A percentile compares a stretch with the other conserved stretches of the same genome.
phyloP scores from a whole-genome alignment of 2,113 vertebrate species.

The Neotoma lepida region DNA sequence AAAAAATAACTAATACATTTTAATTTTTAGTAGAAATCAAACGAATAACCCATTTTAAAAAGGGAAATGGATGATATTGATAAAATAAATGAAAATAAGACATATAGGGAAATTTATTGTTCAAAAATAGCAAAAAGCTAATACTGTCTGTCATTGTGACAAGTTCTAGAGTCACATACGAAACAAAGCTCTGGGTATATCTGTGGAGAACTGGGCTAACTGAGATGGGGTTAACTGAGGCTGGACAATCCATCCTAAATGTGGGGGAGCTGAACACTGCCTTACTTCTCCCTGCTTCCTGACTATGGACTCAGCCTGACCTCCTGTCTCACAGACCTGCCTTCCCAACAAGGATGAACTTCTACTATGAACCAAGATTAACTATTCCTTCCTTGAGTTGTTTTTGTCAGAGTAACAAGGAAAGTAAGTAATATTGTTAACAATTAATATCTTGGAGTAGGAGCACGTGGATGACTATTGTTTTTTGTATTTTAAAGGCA shows the following conservation, averaged over 20 bases:
- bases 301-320: background rate
- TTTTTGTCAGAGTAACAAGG: too few relatives aligned
- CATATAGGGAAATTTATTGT: accelerated
- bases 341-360: background rate
- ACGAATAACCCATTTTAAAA: background rate
- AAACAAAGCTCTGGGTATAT: too few relatives aligned
- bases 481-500: background rate
- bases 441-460: background rate
- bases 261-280: background rate
- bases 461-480: background rate
- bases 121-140: background rate
- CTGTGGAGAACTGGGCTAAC: background rate
- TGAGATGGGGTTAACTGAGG: background rate
- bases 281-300: background rate
- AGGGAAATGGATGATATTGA: background rate
- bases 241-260: background rate
- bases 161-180: background rate
- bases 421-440: too few relatives aligned
- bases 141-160: background rate
- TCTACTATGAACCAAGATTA: background rate
- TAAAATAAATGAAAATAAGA: background rate
- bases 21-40: background rate
- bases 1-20: background rate
- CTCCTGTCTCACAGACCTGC: background rate
- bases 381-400: background rate